These are phyloP conservation scores for Grantiella picta DNA, from an alignment of 2,113 vertebrate species.

Conservation along the genomic window DNA sequence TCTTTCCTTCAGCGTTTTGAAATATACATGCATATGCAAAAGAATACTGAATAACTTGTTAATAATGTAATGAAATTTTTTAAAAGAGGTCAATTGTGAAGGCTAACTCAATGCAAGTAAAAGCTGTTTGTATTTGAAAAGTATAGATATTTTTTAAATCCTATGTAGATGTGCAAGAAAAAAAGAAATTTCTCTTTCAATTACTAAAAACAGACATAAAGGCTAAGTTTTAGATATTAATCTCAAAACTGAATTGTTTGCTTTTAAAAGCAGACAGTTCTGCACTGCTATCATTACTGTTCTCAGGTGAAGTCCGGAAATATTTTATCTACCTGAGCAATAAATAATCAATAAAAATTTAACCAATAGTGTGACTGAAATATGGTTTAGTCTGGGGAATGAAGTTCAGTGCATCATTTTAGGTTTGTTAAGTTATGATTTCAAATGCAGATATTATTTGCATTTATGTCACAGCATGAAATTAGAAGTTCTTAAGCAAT, in stretches of 20 bases:
- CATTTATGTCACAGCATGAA: not conserved
- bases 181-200: not conserved
- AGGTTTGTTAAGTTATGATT: not conserved
- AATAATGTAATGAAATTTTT: not conserved
- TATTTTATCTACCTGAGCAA: not conserved
- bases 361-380: not conserved
- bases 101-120: not conserved
- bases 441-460: not conserved
- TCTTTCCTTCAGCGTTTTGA: not conserved
- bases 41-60: not conserved
- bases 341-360: not conserved
- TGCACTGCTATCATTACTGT: not conserved
- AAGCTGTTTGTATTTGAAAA: not conserved
- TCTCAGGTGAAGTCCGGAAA: not conserved
- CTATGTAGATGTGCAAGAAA: not conserved
- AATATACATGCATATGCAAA: not conserved
- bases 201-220: not conserved
- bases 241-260: not conserved
- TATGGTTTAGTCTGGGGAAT: not conserved
- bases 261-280: not conserved
- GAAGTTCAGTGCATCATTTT: not conserved
- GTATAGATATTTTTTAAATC: not conserved
- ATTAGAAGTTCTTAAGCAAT: not conserved
- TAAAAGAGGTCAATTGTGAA: not conserved
- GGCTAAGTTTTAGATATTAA: not conserved